Base-by-base conservation (phyloP, 1,140 invertebrate species). In the Coelopa frigida region DNA sequence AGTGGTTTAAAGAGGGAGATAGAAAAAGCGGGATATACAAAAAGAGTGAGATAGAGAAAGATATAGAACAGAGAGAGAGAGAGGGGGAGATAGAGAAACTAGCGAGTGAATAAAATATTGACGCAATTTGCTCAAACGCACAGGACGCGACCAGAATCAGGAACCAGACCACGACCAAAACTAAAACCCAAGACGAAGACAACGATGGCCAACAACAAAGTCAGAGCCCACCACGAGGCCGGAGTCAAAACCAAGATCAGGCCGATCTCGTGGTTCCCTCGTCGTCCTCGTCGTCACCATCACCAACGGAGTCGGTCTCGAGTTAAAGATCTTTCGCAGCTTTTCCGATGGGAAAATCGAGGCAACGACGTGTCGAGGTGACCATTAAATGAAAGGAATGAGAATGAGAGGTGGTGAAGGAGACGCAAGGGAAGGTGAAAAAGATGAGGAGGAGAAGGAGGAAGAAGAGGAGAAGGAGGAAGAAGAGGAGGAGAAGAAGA, bases 41-140 rank as follows among this genome's bases (percentile, higher is more conserved):
- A 42, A 29, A 29, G 27, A 42, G 32, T 31, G 24, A 42, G 24
- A 24, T 42, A n/a, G n/a, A n/a, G n/a, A n/a, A n/a, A n/a, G n/a
- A n/a, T n/a, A n/a, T n/a, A n/a, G n/a, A n/a, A n/a, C n/a, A n/a
- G n/a, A n/a, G n/a, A 29, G n/a, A 29, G 27, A 29, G n/a, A 29
- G 7, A 29, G 27, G 14, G 29, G 29, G 23, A 41, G 39, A 29
- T 42, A 42, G 32, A 21, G 24, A 42, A 24, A 24, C 32, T 29
- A 42, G 32, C 32, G 27, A 29, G 24, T 42, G 40, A 41, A 41
- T 48, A 41, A 48, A 48, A 43, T 48, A 48, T 48, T 41, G 38
- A 40, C 46, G 40, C 46, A 48, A 48, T 48, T 48, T 48, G 46
- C 46, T 32, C 46, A 48, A 48, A 48, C 46, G 46, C 46, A 48